Conservation (phyloP, 2,113 vertebrate genomes). For the Larimichthys polyactis region DNA sequence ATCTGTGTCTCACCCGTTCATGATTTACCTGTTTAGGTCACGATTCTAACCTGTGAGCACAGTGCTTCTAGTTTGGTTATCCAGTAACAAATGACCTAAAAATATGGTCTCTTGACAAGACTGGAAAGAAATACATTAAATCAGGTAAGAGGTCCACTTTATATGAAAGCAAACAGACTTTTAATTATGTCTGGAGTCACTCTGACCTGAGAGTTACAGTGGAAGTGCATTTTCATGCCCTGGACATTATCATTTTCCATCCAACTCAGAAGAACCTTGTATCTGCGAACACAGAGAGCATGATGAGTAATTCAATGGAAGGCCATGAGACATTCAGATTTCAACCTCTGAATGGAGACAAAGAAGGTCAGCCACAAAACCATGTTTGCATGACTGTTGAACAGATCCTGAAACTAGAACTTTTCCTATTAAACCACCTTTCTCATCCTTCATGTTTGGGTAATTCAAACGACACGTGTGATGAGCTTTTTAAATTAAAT, state of each 20-base stretch:
- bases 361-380: background rate
- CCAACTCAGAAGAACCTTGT: background rate
- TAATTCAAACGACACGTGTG: background rate
- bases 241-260: conserved; percentile 6
- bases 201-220: conserved; percentile 1
- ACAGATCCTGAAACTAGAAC: background rate
- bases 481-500: background rate
- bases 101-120: background rate
- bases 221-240: conserved; percentile 2
- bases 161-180: background rate
- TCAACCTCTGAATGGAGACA: background rate
- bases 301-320: background rate
- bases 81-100: background rate
- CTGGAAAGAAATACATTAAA: background rate
- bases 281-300: background rate
- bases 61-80: background rate
- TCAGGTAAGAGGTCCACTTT: background rate
- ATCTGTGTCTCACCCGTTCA: background rate
- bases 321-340: background rate
- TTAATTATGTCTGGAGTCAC: background rate
- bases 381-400: background rate
- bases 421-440: background rate
- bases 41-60: background rate
- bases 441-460: background rate
- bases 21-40: background rate